A percentile compares a stretch with the other conserved stretches of the same genome.
These are phyloP conservation scores for Aspidiotus rigidus DNA, from an alignment of 2,888 invertebrate species.

Conservation along the genomic window DNA sequence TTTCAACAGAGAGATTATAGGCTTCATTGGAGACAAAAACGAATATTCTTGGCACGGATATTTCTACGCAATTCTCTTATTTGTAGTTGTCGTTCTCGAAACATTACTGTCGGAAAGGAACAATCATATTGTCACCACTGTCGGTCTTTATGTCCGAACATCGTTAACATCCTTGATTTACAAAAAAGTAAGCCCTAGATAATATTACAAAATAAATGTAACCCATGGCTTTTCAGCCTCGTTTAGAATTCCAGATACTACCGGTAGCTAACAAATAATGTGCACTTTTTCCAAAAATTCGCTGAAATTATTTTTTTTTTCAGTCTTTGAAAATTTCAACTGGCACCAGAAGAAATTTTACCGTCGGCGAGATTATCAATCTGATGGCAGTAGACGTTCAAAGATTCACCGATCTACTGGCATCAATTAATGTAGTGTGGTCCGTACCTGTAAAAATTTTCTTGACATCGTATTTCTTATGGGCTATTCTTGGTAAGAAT, in stretches of 20 bases:
- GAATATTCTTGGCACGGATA: constrained; percentile 50
- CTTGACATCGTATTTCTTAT: constrained; percentile 48
- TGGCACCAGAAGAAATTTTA: constrained; percentile 43
- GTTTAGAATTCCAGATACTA: too few relatives aligned
- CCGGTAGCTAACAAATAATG: too few relatives aligned
- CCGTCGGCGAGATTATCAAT: constrained; percentile 48
- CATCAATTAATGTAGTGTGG: constrained; percentile 47
- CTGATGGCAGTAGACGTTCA: constrained; percentile 48
- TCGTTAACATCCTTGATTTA: constrained; percentile 50
- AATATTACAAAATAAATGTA: too few relatives aligned
- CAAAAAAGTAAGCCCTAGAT: constrained; percentile 44
- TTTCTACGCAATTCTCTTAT: constrained; percentile 48
- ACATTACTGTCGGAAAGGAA: constrained; percentile 51
- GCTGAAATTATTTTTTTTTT: constrained; percentile 6
- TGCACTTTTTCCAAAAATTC: too few relatives aligned
- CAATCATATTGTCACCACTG: constrained; percentile 48
- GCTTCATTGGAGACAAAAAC: constrained; percentile 38
- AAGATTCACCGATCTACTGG: constrained; percentile 45
- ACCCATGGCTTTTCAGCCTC: too few relatives aligned
- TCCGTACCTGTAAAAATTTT: constrained; percentile 49
- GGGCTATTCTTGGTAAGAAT: constrained; percentile 42
- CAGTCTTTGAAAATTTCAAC: constrained; percentile 43
- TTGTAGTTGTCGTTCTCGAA: constrained; percentile 47
- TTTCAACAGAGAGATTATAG: too few relatives aligned
- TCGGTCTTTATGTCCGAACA: constrained; percentile 51